Conservation (phyloP, 2,888 invertebrate genomes). For the Gasteruption jaculator region DNA sequence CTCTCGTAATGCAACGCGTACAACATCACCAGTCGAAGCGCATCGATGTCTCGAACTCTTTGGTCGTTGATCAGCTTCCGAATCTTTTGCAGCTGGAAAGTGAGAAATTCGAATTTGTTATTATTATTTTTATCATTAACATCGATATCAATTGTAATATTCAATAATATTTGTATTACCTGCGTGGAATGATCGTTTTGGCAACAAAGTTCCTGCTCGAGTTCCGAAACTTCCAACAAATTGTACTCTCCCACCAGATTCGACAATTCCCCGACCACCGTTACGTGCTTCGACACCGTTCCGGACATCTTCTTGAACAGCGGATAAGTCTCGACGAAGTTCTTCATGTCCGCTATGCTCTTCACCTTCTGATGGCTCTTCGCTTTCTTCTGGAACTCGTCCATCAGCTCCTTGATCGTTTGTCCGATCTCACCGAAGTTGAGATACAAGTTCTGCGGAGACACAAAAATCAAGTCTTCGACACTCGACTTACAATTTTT, state of each 20-base stretch:
- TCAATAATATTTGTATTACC: constrained; percentile 40
- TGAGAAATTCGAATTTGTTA: not conserved
- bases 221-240: constrained; percentile 86
- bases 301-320: constrained; percentile 96
- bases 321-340: constrained; percentile 96
- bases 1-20: constrained; percentile 93
- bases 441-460: constrained; percentile 75
- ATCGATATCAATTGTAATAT: not conserved
- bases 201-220: constrained; percentile 90
- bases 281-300: constrained; percentile 96
- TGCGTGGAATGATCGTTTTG: constrained; percentile 79
- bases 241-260: constrained; percentile 71
- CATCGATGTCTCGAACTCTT: constrained; percentile 71
- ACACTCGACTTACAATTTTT: constrained; percentile 11
- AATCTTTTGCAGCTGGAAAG: constrained; percentile 53
- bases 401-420: constrained; percentile 94
- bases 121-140: no score
- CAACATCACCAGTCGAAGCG: constrained; percentile 81
- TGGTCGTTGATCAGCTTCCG: constrained; percentile 75
- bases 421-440: constrained; percentile 99
- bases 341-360: constrained; percentile 98
- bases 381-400: constrained; percentile 93
- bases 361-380: constrained; percentile 96
- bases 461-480: constrained; percentile 7
- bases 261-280: constrained; percentile 93